Evolutionary conservation across 37 sponge, comb jelly and placozoan species (phyloP), one percentile per base, ranked within the genome.

Genomic region (Petrosia ficiformis): DNA sequence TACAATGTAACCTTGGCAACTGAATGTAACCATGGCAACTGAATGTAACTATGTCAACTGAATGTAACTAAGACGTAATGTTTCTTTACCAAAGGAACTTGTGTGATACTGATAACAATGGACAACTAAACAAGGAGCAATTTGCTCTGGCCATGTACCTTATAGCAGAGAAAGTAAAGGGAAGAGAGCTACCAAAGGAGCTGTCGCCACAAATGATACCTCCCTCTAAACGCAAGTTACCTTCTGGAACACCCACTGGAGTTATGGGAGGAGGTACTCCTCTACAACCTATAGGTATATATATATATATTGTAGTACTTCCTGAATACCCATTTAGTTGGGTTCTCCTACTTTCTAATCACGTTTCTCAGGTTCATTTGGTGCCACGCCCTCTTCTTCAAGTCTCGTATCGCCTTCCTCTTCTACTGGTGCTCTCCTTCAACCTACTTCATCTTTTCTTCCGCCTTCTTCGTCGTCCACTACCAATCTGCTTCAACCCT

Each of bases 101-200:
- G 84, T 78, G 92, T 75, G 94, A 93, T 59, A 78, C 77, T 11
- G 39, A 85, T 21, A 77, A 86, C 57, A 75, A 44, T 60, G 94
- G 94, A 3, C 72, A 76, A 33, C 92, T 93, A 0, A 93, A 89
- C 44, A 41, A 74, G 35, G 94, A 93, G 58, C 92, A 93, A 77
- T 93, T 93, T 89, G 94, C 94, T 42, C 80, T 93, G 37, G 94
- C 94, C 58, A 86, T 93, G 91, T 81, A 59, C 75, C 73, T 93
- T 25, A 79, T 93, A 1, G 82, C 86, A 0, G 87, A 91, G 80
- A 91, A 82, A 75, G 92, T 93, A 0, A 64, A 78, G 1, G 86
- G 91, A 6, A 75, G 71, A 44, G 87, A 89, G 19, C 68, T 65
- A 2, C 94, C 94, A 42, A 74, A 59, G 3, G 70, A 71, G 19